Base-by-base conservation (phyloP, 2,797 vertebrate species). In the Microtus obscurus region DNA sequence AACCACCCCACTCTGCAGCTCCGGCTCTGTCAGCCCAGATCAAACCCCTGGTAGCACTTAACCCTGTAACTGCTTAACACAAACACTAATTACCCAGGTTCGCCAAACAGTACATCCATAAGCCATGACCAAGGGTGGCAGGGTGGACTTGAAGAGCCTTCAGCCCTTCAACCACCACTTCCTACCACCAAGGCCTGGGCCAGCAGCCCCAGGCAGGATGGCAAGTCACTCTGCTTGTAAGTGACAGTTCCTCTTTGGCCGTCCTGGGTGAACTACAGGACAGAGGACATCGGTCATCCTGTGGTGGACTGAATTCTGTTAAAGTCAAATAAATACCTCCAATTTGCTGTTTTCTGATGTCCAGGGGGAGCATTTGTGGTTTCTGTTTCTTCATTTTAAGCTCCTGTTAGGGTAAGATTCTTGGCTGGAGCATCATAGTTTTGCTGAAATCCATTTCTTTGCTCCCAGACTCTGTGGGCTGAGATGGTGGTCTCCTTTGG, bases 11-110 rank as follows among this genome's bases (percentile, higher is more conserved):
- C 94, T 97, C 87, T 1, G 31, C 12, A 53, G 82, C 96, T 96
- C 92, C 25, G 96, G 63, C 91, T 96, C 95, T 95, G 95, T 95
- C 96, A 97, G 97, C 86, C 71, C 91, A 87, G 94, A 96, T 97
- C 96, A 96, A 96, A 95, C 93, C 96, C 96, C 92, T 96, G 90
- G 93, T 95, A 96, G 96, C 96, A 94, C 92, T 96, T 95, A 97
- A 97, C 92, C 95, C 96, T 74, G 7, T 96, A 96, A 93, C 92
- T 97, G 96, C 95, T 97, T 95, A 95, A 93, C 53, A 25, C 85
- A 82, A 91, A 93, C 16, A 73, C 93, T 97, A 96, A 98, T 98
- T 95, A 95, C 67, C 77, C 82, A 59, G 96, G 71, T 91, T 87
- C 89, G 95, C 69, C 59, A 59, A 97, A 93, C 29, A 76, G 91